Conservation (phyloP, 2,888 invertebrate species). For the Epistrophe eligans region DNA sequence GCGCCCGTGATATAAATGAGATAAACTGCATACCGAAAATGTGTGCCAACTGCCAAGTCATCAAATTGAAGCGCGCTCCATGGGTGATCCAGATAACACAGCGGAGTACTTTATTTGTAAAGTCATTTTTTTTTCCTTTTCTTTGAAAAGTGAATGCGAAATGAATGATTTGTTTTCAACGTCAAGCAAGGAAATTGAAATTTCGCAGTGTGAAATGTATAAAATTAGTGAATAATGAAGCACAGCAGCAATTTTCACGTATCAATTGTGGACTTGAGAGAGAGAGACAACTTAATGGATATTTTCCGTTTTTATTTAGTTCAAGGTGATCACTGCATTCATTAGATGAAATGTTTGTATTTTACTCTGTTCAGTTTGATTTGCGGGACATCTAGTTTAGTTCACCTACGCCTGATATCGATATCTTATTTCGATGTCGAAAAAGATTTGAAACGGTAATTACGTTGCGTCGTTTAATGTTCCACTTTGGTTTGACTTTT, state of each 20-base stretch:
- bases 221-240: constrained; percentile 20
- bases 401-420: background rate
- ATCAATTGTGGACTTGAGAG: background rate
- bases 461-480: too few relatives aligned
- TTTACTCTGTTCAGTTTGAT: background rate
- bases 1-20: constrained; percentile 50
- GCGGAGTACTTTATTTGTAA: background rate
- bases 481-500: too few relatives aligned
- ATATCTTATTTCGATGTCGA: background rate
- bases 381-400: background rate
- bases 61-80: constrained; percentile 24
- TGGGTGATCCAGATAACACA: constrained; percentile 43
- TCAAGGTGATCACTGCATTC: background rate
- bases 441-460: too few relatives aligned
- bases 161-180: constrained; percentile 27
- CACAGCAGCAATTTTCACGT: constrained; percentile 6
- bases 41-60: constrained; percentile 18
- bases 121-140: background rate
- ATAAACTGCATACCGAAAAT: constrained; percentile 43
- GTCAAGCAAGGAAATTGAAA: constrained; percentile 19
- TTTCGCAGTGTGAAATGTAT: constrained; percentile 7
- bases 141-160: constrained; percentile 12
- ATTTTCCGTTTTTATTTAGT: background rate
- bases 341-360: background rate
- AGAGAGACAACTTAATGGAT: background rate